Evolutionary conservation across 2,113 vertebrate species (phyloP).

Genomic region (Craseonycteris thonglongyai): DNA sequence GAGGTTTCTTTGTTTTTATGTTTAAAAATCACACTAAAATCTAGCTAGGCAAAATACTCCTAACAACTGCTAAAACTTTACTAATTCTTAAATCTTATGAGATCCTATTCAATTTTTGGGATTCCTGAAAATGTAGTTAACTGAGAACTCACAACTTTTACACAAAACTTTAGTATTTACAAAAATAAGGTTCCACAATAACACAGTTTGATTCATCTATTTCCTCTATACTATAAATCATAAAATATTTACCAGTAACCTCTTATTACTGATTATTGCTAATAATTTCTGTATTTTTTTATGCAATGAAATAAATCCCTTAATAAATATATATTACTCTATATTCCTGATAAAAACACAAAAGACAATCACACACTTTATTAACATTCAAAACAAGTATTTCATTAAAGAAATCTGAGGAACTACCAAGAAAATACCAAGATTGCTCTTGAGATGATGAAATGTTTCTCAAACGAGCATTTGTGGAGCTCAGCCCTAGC

Average conservation of each 20-base stretch:
- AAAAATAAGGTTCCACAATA: not conserved
- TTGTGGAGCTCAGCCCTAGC: not conserved
- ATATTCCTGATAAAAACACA: not conserved
- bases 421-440: conserved; percentile 13
- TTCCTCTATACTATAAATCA: not conserved
- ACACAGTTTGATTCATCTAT: not conserved
- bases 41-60: not conserved
- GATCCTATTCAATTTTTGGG: not conserved
- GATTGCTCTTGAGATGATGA: not conserved
- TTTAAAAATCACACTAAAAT: not conserved
- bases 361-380: conserved; percentile 3
- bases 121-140: not conserved
- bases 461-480: not conserved
- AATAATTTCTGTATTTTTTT: not conserved
- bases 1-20: not conserved
- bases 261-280: not conserved
- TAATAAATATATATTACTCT: not conserved
- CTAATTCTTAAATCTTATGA: not conserved
- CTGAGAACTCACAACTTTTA: not conserved
- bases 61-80: not conserved
- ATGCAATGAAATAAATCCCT: not conserved
- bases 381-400: conserved; percentile 5
- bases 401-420: conserved; percentile 9
- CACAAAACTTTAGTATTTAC: not conserved
- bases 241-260: conserved; percentile 11